Evolutionary conservation across 2,888 invertebrate species (phyloP).

Genomic region (Caradrina clavipalpis): DNA sequence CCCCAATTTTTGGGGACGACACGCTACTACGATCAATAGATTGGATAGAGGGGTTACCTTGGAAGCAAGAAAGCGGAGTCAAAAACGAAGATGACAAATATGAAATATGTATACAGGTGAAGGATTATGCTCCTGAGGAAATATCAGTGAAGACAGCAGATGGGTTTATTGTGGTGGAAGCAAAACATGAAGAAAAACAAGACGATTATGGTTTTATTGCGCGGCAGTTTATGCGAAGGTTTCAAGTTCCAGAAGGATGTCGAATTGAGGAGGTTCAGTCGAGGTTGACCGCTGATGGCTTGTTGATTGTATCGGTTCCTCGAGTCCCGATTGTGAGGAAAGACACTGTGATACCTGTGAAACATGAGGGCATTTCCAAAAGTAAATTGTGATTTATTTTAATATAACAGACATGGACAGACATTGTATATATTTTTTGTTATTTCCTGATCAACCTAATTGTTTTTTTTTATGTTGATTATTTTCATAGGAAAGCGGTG

Average conservation of each 20-base stretch:
- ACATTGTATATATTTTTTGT: not conserved
- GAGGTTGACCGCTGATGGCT: constrained; percentile 75
- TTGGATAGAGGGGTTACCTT: constrained; percentile 82
- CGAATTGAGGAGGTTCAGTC: constrained; percentile 74
- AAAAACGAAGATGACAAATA: constrained; percentile 74
- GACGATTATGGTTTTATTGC: constrained; percentile 80
- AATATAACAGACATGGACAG: not conserved
- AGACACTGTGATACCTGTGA: constrained; percentile 80
- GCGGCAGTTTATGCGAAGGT: constrained; percentile 78
- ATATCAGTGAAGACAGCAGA: constrained; percentile 75
- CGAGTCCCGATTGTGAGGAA: constrained; percentile 68
- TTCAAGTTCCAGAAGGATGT: constrained; percentile 77
- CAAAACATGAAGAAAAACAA: constrained; percentile 80
- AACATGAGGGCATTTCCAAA: constrained; percentile 69
- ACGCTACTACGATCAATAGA: constrained; percentile 80
- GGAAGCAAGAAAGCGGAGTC: constrained; percentile 76
- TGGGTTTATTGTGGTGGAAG: constrained; percentile 78
- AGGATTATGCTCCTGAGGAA: constrained; percentile 79
- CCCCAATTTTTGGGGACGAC: constrained; percentile 79
- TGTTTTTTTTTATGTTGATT: constrained; percentile 16
- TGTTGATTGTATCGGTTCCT: constrained; percentile 75
- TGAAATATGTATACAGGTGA: constrained; percentile 76
- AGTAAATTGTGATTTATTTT: constrained; percentile 73
- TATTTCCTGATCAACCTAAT: constrained; percentile 19
- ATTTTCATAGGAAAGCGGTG: constrained; percentile 17